Base-by-base conservation (phyloP, 2,888 invertebrate species). In the Nasonovia ribisnigri region DNA sequence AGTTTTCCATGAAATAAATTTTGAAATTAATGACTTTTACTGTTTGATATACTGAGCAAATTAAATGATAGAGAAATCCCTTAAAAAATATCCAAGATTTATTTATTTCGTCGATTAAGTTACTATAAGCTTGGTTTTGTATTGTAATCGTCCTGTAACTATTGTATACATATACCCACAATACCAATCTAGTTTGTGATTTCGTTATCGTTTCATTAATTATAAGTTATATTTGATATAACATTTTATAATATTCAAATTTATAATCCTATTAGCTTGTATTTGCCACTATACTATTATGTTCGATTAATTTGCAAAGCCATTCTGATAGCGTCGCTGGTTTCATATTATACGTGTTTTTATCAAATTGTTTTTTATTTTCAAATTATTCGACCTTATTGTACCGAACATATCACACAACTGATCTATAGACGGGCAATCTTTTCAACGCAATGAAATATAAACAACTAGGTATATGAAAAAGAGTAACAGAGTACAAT, bases 331-430 rank as follows among this genome's bases (percentile, higher is more conserved):
- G 54, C 88, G 42, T 92, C 57, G 67, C 48, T 87, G 16, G 42
- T 84, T 77, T 36, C 36, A 77, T 88, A 92, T 87, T 67, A 87
- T 51, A 16, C 42, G 51, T 67, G 36, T 92, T 92, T 67, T 92
- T 60, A 92, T 92, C 88, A 77, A 92, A 92, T 88, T 88, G 92
- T 77, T 92, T 92, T 84, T 77, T 90, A 46, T 91, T 26, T 86
- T 86, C 87, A 92, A 87, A 87, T 92, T 36, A 86, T 88, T 88
- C 88, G 92, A 92, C 92, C 92, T 92, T 88, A 88, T 88, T 92
- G 88, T 88, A 88, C 88, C 77, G 77, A 88, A 77, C 51, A 43
- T 86, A 92, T 88, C 92, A 51, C 3, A 48, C 60, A 87, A 92
- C 46, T 46, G 91, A 91, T 91, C 86, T 48, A 48, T 36, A 60